A percentile compares a stretch with the other conserved stretches of the same genome.
Conservation (phyloP, 2,113 vertebrate species). For the Carassius auratus region DNA sequence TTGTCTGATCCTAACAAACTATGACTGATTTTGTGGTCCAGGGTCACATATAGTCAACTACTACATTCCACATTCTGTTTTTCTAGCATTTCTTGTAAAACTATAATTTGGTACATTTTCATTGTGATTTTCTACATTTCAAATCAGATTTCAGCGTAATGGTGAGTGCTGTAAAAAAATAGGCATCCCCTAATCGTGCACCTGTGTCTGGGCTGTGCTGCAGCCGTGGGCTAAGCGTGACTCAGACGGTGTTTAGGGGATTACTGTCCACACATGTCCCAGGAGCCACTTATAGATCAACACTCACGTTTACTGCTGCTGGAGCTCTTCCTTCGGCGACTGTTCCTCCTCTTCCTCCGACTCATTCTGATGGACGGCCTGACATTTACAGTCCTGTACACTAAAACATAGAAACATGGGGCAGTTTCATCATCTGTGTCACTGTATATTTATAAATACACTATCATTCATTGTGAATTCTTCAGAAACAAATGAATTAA, state of each 20-base stretch:
- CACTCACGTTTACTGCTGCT: slow-evolving; percentile 84
- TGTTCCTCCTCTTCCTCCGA: slow-evolving; percentile 83
- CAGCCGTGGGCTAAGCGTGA: slow-evolving; percentile 56
- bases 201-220: not conserved
- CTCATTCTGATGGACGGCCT: slow-evolving; percentile 73
- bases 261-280: slow-evolving; percentile 51
- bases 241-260: slow-evolving; percentile 62
- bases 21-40: no score
- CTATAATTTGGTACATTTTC: not conserved
- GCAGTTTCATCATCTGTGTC: not conserved
- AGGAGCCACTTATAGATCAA: slow-evolving; percentile 34
- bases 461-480: not conserved
- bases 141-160: not conserved
- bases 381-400: slow-evolving; percentile 32
- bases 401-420: slow-evolving; percentile 1
- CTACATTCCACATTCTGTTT: not conserved
- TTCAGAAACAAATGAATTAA: not conserved
- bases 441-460: not conserved
- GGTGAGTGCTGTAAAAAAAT: not conserved
- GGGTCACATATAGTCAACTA: no score
- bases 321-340: slow-evolving; percentile 80
- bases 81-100: not conserved
- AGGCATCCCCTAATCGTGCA: slow-evolving; percentile 31
- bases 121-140: not conserved
- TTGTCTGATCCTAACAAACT: no score